A percentile compares a stretch with the other conserved stretches of the same genome.
phyloP scores from a whole-genome alignment of 2,797 vertebrate species.

The Xerus rutilus region DNA sequence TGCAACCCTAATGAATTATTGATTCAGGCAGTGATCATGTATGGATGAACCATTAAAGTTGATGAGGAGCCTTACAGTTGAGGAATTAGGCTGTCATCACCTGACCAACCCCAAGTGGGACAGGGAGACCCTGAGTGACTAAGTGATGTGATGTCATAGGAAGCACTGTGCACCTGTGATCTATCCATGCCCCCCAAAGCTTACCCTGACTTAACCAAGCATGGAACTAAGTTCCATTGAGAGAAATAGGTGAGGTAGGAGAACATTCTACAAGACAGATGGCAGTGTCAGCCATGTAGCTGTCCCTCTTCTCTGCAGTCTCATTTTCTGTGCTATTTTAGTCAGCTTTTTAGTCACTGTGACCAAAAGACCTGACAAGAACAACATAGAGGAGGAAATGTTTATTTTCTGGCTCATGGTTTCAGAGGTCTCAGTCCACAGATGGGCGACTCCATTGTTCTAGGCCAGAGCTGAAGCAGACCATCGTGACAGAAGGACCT shows the following conservation, averaged over 20 bases:
- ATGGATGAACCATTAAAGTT: background rate
- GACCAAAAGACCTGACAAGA: no score
- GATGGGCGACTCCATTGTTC: no score
- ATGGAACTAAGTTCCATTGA: background rate
- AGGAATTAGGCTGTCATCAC: background rate
- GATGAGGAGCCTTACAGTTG: background rate
- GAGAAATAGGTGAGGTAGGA: background rate
- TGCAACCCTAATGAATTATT: background rate
- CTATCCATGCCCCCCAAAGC: background rate
- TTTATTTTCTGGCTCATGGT: no score
- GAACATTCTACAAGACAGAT: background rate
- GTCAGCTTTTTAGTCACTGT: no score
- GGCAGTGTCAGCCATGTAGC: no score
- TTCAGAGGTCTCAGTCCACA: no score
- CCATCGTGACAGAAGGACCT: no score
- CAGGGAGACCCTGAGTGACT: background rate
- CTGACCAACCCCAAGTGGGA: background rate
- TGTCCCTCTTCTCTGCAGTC: no score
- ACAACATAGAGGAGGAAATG: no score
- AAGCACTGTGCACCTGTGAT: background rate
- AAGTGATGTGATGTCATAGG: no score
- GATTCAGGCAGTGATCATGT: background rate
- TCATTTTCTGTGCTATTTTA: no score
- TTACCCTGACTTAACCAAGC: background rate
- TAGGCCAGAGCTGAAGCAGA: no score